phyloP scores from a whole-genome alignment of 2,113 vertebrate species.

The Laticauda colubrina region DNA sequence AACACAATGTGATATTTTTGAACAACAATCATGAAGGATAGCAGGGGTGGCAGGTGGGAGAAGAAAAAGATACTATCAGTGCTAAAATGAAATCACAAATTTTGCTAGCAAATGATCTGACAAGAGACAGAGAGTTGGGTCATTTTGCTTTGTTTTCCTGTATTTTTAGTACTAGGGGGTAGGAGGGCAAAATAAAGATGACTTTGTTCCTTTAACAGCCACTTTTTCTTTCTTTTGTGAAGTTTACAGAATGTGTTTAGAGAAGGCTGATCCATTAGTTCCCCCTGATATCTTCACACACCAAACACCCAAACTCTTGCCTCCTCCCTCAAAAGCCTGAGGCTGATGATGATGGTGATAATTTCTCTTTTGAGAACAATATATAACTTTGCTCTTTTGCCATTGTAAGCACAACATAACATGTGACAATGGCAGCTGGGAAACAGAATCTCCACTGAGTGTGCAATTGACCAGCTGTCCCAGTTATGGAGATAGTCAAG shows the following conservation, averaged over 20 bases:
- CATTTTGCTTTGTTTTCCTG: background rate
- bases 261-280: background rate
- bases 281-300: background rate
- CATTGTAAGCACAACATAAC: background rate
- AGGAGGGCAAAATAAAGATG: fast-evolving
- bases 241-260: background rate
- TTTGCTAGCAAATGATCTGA: constrained; percentile 53
- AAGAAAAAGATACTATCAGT: constrained; percentile 43
- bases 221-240: fast-evolving
- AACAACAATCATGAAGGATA: constrained; percentile 66
- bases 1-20: constrained; percentile 61
- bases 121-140: background rate
- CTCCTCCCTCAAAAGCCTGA: fast-evolving
- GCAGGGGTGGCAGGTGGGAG: constrained; percentile 37
- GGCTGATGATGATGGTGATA: background rate
- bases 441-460: background rate
- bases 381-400: fast-evolving
- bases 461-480: constrained; percentile 21
- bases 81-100: constrained; percentile 55
- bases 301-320: background rate
- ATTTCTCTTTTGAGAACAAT: background rate
- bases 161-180: constrained; percentile 14
- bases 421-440: fast-evolving
- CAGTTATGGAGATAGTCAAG: constrained; percentile 30
- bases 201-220: background rate